Base-by-base conservation (phyloP, 2,888 invertebrate species). In the Tuta absoluta region DNA sequence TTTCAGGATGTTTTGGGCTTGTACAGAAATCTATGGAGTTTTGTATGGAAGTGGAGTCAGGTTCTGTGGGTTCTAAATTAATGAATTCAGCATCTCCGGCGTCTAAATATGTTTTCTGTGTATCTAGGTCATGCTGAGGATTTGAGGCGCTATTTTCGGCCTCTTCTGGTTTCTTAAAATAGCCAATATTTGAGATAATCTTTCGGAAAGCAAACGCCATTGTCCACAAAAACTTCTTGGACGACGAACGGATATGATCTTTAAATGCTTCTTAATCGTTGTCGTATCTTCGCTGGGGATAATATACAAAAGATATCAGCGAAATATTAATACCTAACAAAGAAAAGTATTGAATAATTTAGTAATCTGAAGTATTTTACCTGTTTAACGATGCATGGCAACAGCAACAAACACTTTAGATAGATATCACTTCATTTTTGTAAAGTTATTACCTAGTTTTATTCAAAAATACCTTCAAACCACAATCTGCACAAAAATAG, bases 181-280 rank as follows among this genome's bases (percentile, higher is more conserved):
- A 91, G 2, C 77, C 84, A 57, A 91, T 91, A 68, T 89, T 90
- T 5, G 89, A 89, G 62, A 91, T 75, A 79, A 91, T 91, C 75
- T 86, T 89, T 68, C 88, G 74, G 60, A 91, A 71, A 2, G 91
- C 87, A 75, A 91, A 91, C 81, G 91, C 87, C 91, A 91, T 91
- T 73, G 72, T 79, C 49, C 10, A 38, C 17, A 10, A 5, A 57
- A 57, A 51, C 14, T 14, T 10, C 17, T 2, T 28, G 28, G 1
- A 14, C 24, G 17, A 28, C 17, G 58, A 48, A 63, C 41, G 14
- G 57, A 66, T 63, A n/a, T 59, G 63, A 63, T 49, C 24, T 41
- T 59, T 41, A 23, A 14, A 45, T 10, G 14, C 24, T 24, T 33
- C 49, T 17, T 12, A 62, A 23, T 38, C 41, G 61, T 59, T 63